These are phyloP conservation scores for Balaeniceps rex DNA, from an alignment of 2,113 vertebrate species.

Conservation along the genomic window DNA sequence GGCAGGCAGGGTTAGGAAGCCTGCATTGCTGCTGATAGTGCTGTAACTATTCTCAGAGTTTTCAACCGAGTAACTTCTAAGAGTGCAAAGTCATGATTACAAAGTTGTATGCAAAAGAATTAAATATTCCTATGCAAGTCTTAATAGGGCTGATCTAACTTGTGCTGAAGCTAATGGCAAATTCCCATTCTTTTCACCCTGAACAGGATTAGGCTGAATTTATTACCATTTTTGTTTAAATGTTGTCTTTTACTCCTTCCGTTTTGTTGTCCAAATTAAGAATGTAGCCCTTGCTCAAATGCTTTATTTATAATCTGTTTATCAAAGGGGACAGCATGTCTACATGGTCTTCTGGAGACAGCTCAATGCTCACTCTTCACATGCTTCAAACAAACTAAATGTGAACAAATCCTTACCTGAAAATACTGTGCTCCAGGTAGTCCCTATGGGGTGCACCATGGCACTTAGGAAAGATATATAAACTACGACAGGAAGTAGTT, in stretches of 20 bases:
- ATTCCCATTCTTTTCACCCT: background rate
- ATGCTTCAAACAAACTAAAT: background rate
- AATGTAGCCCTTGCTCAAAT: background rate
- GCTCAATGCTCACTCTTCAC: background rate
- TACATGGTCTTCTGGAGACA: background rate
- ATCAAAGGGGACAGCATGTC: background rate
- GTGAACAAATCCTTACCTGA: background rate
- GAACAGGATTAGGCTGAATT: background rate
- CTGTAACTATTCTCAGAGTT: background rate
- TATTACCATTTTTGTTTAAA: background rate
- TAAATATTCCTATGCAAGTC: background rate
- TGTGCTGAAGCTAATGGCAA: background rate
- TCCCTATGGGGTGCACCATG: background rate
- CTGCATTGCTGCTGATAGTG: background rate
- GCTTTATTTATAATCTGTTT: background rate
- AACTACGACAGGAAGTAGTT: background rate
- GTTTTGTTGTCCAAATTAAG: background rate
- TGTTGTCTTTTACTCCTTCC: background rate
- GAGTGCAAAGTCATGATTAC: background rate
- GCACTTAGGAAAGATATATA: background rate
- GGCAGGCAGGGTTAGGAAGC: background rate
- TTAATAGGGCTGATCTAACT: background rate
- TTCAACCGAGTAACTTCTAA: background rate
- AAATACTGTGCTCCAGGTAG: background rate
- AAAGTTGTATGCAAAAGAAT: background rate